Base-by-base conservation (phyloP, 2,113 vertebrate species). In the Heterotilapia buettikoferi region DNA sequence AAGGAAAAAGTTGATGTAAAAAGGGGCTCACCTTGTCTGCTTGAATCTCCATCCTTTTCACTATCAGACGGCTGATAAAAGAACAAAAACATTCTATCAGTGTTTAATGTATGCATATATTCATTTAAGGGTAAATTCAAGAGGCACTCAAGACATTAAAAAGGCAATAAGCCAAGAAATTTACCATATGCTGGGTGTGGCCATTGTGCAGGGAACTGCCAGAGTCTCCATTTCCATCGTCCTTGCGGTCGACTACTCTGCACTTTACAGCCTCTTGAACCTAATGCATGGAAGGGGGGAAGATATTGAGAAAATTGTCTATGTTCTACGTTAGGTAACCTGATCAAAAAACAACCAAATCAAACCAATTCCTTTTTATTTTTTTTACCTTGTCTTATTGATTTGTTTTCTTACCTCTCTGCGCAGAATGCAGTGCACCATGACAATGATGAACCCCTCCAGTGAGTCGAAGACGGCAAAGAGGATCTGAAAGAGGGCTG, bases 191-290 rank as follows among this genome's bases (percentile, higher is more conserved):
- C 95, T 99, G 99, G 66, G 97, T 97, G n/a, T 99, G 98, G 86
- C 97, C 98, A 0, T 99, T 99, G 96, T 99, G 98, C 88, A 97
- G 98, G 2, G 99, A 99, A 84, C 98, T 98, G 63, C 98, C 98
- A 1, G 98, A 99, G 92, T 99, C 98, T 80, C 98, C 98, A 4
- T 99, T 99, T 87, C 98, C 98, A 53, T 99, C 98, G 40, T 99
- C 99, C 90, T 99, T 99, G 13, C 98, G 98, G 88, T 99, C 98
- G 6, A 99, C 98, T 2, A 99, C 98, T 7, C 99, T 97, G 91
- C 99, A 99, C 96, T 99, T 99, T 47, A 99, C 98, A 1, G 99
- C 98, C 38, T 99, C 99, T 92, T 99, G 99, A 53, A 99, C 99
- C 99, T 99, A 94, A 88, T 76, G 80, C 50, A 87, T 16, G 18